A percentile compares a stretch with the other conserved stretches of the same genome.
phyloP scores from a whole-genome alignment of 2,113 vertebrate species.

The Bufo gargarizans region DNA sequence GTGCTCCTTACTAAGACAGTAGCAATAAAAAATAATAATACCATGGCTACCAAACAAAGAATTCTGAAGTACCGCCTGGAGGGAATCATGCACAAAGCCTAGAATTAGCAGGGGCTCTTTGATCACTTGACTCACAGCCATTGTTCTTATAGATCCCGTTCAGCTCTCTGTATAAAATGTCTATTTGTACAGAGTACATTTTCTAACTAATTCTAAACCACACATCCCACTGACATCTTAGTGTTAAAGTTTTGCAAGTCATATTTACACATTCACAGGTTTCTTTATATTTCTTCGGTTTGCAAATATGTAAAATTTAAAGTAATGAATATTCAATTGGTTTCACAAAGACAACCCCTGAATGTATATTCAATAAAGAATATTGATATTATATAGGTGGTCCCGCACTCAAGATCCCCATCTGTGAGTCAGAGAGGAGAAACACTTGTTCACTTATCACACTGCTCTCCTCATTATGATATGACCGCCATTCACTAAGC shows the following conservation, averaged over 20 bases:
- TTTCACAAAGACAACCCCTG: no score
- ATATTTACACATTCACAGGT: background rate
- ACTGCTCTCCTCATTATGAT: no score
- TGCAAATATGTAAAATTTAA: background rate
- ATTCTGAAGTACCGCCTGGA: slow-evolving; percentile 42
- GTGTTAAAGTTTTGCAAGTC: background rate
- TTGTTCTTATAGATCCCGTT: slow-evolving; percentile 35
- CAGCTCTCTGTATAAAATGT: slow-evolving; percentile 13
- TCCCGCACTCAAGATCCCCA: no score
- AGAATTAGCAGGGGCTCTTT: slow-evolving; percentile 47
- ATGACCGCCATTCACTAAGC: no score
- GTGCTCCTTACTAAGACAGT: slow-evolving; percentile 11
- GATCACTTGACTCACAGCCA: slow-evolving; percentile 42
- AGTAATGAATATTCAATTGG: background rate
- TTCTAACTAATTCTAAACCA: background rate
- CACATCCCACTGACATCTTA: background rate
- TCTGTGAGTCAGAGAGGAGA: no score
- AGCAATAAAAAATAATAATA: slow-evolving; percentile 55
- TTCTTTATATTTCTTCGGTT: background rate
- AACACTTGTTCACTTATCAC: no score
- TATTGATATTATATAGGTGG: no score
- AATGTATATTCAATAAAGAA: no score
- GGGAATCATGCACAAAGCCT: slow-evolving; percentile 45
- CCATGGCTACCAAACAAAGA: slow-evolving; percentile 28
- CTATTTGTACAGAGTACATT: background rate